phyloP scores from a whole-genome alignment of 1,140 invertebrate genomes.

The Eurosta solidaginis region DNA sequence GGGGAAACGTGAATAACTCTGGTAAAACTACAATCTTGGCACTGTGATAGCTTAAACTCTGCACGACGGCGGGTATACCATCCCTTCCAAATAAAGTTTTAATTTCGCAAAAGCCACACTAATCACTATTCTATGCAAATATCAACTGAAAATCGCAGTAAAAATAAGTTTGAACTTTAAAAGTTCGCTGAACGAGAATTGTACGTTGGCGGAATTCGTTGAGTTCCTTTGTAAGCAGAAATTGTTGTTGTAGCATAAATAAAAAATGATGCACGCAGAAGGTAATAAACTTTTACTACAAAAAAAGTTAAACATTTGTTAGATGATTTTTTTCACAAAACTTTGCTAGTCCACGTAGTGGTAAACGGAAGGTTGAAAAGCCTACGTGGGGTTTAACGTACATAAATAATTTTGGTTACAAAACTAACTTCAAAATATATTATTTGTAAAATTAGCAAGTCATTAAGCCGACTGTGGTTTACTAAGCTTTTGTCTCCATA shows the following conservation, averaged over 20 bases:
- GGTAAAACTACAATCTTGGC: no score
- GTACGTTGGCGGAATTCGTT: not conserved
- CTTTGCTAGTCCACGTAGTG: not conserved
- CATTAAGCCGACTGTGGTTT: not conserved
- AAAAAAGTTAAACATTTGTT: slow-evolving; percentile 27
- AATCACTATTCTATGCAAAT: slow-evolving; percentile 24
- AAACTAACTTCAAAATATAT: not conserved
- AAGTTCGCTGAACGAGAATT: not conserved
- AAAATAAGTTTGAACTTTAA: not conserved
- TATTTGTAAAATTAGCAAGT: slow-evolving; percentile 18
- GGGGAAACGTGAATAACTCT: no score
- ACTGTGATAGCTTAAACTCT: no score
- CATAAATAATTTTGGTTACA: not conserved
- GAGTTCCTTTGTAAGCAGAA: not conserved
- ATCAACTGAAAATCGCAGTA: slow-evolving; percentile 4
- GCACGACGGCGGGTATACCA: no score
- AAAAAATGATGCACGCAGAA: not conserved
- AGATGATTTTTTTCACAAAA: not conserved
- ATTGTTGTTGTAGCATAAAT: not conserved
- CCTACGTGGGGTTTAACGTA: no score
- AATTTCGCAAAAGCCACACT: no score
- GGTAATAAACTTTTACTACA: slow-evolving; percentile 4
- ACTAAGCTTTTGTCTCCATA: no score
- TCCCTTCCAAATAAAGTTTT: no score
- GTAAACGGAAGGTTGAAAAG: not conserved